phyloP scores from a whole-genome alignment of 2,797 vertebrate genomes.

The Rhodeus uyekii region DNA sequence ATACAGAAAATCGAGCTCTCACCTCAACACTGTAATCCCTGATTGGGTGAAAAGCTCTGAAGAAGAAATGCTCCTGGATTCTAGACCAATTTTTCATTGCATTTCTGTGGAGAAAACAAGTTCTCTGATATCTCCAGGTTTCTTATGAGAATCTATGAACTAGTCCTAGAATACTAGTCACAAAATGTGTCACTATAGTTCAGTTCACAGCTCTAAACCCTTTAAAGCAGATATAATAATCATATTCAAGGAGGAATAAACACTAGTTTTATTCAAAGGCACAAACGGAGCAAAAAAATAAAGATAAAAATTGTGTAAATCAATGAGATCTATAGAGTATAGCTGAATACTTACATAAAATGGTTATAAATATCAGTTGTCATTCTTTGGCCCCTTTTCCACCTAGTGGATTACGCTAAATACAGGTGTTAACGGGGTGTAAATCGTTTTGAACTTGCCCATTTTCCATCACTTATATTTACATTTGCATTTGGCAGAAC shows the following conservation, averaged over 20 bases:
- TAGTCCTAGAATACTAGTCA: neutral
- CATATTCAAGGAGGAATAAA: neutral
- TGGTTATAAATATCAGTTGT: neutral
- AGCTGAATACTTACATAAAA: neutral
- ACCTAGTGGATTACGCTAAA: no score
- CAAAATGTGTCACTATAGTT: neutral
- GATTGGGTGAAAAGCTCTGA: slow-evolving; percentile 86
- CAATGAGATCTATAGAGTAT: neutral
- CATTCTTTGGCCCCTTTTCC: no score
- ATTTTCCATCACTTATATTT: no score
- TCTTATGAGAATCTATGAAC: neutral
- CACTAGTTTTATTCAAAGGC: neutral
- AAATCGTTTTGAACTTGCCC: no score
- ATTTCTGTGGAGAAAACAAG: slow-evolving; percentile 75
- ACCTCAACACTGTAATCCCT: slow-evolving; percentile 91
- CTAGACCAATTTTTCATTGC: slow-evolving; percentile 92
- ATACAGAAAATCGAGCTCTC: slow-evolving; percentile 39
- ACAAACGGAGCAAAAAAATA: neutral
- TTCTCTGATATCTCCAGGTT: neutral
- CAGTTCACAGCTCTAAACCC: neutral
- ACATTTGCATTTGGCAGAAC: no score
- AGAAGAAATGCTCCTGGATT: slow-evolving; percentile 97
- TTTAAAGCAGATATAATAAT: neutral
- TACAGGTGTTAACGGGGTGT: no score
- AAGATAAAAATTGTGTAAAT: neutral